Evolutionary conservation across 2,113 vertebrate genomes (phyloP).

Genomic region (Trochalopteron elliotii): DNA sequence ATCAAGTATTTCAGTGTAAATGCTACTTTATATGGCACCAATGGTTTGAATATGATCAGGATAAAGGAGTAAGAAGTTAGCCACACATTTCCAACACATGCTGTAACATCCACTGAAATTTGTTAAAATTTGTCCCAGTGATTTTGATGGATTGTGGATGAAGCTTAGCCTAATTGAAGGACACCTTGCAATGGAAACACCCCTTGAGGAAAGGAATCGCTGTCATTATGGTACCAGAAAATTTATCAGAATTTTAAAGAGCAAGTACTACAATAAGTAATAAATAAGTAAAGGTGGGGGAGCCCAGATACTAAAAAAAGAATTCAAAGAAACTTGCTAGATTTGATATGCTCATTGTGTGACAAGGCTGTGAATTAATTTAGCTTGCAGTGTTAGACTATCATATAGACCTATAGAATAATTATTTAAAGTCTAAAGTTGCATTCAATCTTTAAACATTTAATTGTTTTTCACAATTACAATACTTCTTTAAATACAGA

Average conservation of each 20-base stretch:
- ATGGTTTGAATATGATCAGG: neutral
- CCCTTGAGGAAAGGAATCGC: neutral
- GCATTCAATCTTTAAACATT: conserved; percentile 5
- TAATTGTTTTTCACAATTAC: neutral
- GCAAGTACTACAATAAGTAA: neutral
- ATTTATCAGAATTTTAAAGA: neutral
- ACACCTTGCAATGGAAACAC: neutral
- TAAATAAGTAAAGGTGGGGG: neutral
- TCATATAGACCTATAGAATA: neutral
- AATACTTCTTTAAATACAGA: conserved; percentile 60
- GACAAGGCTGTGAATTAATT: neutral
- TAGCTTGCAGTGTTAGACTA: neutral
- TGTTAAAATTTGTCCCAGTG: neutral
- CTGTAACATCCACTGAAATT: neutral
- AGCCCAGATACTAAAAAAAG: neutral
- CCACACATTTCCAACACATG: neutral
- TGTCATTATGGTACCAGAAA: neutral
- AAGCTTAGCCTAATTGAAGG: neutral
- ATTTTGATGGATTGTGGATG: neutral
- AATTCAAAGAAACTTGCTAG: neutral
- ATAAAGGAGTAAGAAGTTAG: neutral
- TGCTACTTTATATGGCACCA: neutral
- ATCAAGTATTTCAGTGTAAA: neutral
- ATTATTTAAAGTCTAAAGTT: neutral
- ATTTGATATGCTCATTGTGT: neutral